Percentiles rank a stretch among this genome's conserved stretches.
phyloP scores from a whole-genome alignment of 1,140 invertebrate genomes.

The Pseudomyrmex dendroicus region DNA sequence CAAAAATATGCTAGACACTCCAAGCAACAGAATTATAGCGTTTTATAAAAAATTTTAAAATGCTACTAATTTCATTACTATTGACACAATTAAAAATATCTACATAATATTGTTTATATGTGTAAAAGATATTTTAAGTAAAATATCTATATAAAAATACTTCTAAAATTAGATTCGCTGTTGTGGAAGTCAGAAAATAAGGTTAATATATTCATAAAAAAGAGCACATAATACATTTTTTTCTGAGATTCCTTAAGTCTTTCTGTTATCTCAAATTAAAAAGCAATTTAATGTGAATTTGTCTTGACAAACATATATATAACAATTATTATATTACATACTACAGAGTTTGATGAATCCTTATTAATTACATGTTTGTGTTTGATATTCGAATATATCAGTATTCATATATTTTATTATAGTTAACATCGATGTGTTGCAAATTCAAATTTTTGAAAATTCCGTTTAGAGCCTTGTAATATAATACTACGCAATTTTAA shows the following conservation, averaged over 20 bases:
- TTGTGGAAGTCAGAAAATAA: constrained; percentile 65
- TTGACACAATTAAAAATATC: constrained; percentile 71
- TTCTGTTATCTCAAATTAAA: constrained; percentile 28
- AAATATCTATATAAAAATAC: constrained; percentile 53
- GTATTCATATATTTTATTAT: not conserved
- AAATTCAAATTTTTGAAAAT: constrained; percentile 30
- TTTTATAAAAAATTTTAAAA: constrained; percentile 72
- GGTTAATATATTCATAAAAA: constrained; percentile 52
- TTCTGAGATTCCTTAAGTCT: constrained; percentile 34
- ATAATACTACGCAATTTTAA: constrained; percentile 36
- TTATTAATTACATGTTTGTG: constrained; percentile 28
- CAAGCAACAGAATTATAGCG: constrained; percentile 68
- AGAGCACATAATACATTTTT: constrained; percentile 20
- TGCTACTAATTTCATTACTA: constrained; percentile 61
- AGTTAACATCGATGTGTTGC: constrained; percentile 16
- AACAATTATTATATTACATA: constrained; percentile 49
- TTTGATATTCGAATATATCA: constrained; percentile 11
- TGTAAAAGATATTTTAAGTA: constrained; percentile 52
- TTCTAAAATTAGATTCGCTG: constrained; percentile 60
- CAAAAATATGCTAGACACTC: constrained; percentile 75
- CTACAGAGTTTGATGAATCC: constrained; percentile 60
- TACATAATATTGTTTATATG: constrained; percentile 67
- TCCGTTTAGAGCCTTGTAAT: constrained; percentile 31
- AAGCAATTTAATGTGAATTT: constrained; percentile 21
- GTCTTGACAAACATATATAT: constrained; percentile 35